Base-by-base conservation (phyloP, 2,797 vertebrate genomes). In the Oryzias dopingdopingensis region DNA sequence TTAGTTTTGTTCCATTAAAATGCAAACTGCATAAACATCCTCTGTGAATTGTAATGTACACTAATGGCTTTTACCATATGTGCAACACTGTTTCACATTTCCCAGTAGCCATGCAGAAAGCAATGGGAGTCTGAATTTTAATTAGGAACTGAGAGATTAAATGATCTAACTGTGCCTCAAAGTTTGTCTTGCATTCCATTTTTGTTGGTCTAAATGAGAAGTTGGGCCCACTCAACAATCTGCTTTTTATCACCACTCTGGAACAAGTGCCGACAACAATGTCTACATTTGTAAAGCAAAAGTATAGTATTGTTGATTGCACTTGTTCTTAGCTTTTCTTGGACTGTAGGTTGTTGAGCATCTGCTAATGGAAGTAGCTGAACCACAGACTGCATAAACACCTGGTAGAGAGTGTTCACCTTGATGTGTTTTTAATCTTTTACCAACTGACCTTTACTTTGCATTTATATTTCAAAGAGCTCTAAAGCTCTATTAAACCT, bases 11-110 rank as follows among this genome's bases (percentile, higher is more conserved):
- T 83, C 67, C 65, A 80, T 83, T 79, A 74, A 78, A 77, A 71
- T 61, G 67, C 71, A 71, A 59, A 70, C 70, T 72, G 75, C 80
- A 26, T 6, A 46, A 62, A 67, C 60, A 59, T 53, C 69, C 73
- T 18, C 62, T 48, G 61, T 84, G 85, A 80, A 86, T 89, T 78
- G 61, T 79, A 89, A 88, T 86, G 77, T 29, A 69, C 82, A 61
- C 54, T 89, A 89, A 89, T 84, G 85, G 74, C 70, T 82, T 82
- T 70, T 67, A 69, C 78, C 86, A 89, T 87, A 86, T 89, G 88
- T 86, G 80, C 79, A 50, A 79, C 85, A 79, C 84, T 85, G 77
- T 76, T 83, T 81, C 77, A 66, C 58, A 62, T 69, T 37, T 88
- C 82, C 80, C 82, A 78, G 46, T 43, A 68, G 78, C 62, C 62